phyloP scores from a whole-genome alignment of 2,113 vertebrate species.

The Dascyllus trimaculatus region DNA sequence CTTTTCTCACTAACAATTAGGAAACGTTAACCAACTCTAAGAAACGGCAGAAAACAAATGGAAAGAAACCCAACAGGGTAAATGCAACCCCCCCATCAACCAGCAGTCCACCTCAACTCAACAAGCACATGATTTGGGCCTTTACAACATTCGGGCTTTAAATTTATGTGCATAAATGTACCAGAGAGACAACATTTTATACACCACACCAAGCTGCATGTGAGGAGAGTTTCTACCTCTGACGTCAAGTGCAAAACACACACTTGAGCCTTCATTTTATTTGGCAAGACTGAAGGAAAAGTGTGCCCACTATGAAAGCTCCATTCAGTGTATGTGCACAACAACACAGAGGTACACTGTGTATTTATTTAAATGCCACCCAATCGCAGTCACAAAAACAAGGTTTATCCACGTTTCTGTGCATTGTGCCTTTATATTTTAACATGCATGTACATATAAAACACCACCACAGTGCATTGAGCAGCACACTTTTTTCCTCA shows the following conservation, averaged over 20 bases:
- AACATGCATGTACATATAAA: not conserved
- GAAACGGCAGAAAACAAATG: not conserved
- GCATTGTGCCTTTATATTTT: not conserved
- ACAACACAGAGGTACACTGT: not conserved
- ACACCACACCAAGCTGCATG: slow-evolving; percentile 30
- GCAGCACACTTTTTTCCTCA: too few relatives aligned
- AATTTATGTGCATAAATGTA: slow-evolving; percentile 6
- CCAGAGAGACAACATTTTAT: not conserved
- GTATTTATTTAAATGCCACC: not conserved
- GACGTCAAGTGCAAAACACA: slow-evolving; percentile 60
- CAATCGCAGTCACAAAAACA: not conserved
- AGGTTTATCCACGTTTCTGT: not conserved
- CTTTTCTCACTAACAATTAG: not conserved
- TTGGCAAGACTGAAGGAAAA: slow-evolving; percentile 57
- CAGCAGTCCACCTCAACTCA: not conserved
- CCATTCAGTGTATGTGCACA: slow-evolving; percentile 5
- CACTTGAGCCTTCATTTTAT: slow-evolving; percentile 24
- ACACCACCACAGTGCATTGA: not conserved
- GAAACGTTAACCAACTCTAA: not conserved
- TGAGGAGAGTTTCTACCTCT: slow-evolving; percentile 62
- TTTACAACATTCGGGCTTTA: not conserved
- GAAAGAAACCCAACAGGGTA: not conserved
- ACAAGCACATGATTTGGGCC: not conserved
- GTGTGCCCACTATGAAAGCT: slow-evolving; percentile 20
- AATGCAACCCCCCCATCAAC: not conserved